phyloP scores from a whole-genome alignment of 1,140 invertebrate genomes.

The Aricia agestis region DNA sequence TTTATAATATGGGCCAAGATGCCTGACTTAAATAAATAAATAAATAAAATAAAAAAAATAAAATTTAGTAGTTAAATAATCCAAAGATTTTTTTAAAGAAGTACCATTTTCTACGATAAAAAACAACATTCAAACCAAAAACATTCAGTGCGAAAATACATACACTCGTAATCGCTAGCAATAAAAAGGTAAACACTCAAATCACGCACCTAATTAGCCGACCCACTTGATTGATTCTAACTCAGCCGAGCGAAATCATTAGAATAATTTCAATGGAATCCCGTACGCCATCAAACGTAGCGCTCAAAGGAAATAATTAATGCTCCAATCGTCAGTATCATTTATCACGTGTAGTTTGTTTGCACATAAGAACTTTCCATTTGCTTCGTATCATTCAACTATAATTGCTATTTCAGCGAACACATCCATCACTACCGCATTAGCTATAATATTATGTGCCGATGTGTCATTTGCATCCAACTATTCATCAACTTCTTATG shows the following conservation, averaged over 20 bases:
- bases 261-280: constrained; percentile 15
- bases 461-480: too few relatives aligned
- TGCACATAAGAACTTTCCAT: constrained; percentile 13
- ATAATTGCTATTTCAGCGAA: constrained; percentile 1
- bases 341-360: constrained; percentile 29
- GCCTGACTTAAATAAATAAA: too few relatives aligned
- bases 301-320: constrained; percentile 36
- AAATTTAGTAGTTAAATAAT: too few relatives aligned
- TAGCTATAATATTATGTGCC: background rate
- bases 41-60: too few relatives aligned
- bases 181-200: background rate
- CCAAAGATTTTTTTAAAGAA: too few relatives aligned
- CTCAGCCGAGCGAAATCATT: background rate
- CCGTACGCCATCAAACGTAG: constrained; percentile 7
- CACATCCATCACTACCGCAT: background rate
- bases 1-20: too few relatives aligned
- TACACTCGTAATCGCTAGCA: background rate
- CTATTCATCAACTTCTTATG: too few relatives aligned
- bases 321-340: constrained; percentile 30
- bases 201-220: background rate
- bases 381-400: constrained; percentile 6
- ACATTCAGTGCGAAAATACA: background rate
- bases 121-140: background rate
- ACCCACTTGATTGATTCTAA: constrained; percentile 5
- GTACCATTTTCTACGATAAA: too few relatives aligned